Evolutionary conservation across 2,797 vertebrate genomes (phyloP).

Genomic region (Lindbergichthys nudifrons): DNA sequence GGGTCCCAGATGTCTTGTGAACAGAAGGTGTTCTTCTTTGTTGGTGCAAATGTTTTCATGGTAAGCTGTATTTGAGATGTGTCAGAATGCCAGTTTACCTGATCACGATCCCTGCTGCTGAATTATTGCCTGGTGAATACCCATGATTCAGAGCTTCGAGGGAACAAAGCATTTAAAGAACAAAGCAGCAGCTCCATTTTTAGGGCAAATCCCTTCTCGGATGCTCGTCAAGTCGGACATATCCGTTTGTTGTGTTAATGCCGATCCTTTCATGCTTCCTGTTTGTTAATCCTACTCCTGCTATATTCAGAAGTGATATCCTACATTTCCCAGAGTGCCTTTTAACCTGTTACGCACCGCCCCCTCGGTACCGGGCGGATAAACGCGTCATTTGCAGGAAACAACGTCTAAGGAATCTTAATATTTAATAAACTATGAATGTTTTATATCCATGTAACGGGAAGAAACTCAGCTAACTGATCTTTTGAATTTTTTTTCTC

Average conservation of each 20-base stretch:
- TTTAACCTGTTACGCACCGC: no score
- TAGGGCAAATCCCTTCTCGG: not conserved
- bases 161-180: slow-evolving; percentile 13
- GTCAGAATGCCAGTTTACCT: not conserved
- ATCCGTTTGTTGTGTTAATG: slow-evolving; percentile 17
- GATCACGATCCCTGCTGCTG: not conserved
- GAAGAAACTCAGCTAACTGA: no score
- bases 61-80: not conserved
- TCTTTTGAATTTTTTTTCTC: no score
- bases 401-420: no score
- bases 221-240: not conserved
- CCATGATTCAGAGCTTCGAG: slow-evolving; percentile 9
- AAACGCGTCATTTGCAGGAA: no score
- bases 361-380: no score
- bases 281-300: slow-evolving; percentile 1
- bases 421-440: no score
- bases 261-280: not conserved
- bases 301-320: not conserved
- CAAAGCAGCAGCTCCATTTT: slow-evolving; percentile 15
- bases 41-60: not conserved
- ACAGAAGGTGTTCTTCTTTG: not conserved
- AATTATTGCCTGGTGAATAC: slow-evolving; percentile 6
- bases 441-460: no score
- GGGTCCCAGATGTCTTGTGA: not conserved
- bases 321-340: not conserved